Conservation (phyloP, 2,113 vertebrate species). For the Rousettus leschenaultii region DNA sequence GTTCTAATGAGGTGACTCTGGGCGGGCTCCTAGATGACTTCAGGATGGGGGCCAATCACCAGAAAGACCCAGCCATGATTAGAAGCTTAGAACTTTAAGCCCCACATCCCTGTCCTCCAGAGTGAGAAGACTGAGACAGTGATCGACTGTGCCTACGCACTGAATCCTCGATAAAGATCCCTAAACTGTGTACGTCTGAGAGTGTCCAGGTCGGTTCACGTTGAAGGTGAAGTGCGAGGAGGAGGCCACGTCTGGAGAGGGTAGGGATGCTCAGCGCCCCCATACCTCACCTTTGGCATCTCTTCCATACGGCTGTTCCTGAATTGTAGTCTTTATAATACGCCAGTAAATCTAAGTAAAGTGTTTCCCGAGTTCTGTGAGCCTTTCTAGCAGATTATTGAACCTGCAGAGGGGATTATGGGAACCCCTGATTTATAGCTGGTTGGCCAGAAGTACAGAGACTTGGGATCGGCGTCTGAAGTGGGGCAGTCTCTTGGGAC, state of each 20-base stretch:
- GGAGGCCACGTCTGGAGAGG: accelerated
- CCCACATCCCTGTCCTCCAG: not conserved
- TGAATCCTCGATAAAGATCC: not conserved
- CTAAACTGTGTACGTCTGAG: not conserved
- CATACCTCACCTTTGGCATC: not conserved
- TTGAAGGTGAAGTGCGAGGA: too few species aligned
- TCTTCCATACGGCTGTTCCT: not conserved
- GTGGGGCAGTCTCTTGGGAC: not conserved
- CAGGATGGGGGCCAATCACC: not conserved
- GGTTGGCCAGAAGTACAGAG: not conserved
- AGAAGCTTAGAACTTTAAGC: not conserved
- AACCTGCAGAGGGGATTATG: not conserved
- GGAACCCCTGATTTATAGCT: too few species aligned
- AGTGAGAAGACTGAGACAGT: not conserved
- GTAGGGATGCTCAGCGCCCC: accelerated
- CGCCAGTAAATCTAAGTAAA: too few species aligned
- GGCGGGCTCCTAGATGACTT: not conserved
- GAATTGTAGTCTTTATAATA: not conserved
- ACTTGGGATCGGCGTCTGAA: not conserved
- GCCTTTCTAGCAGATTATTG: not conserved
- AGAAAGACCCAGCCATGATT: not conserved
- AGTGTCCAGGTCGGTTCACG: too few species aligned
- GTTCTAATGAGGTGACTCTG: not conserved
- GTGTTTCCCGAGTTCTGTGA: not conserved
- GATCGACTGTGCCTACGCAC: accelerated